Conservation (phyloP, 2,113 vertebrate genomes). For the Cephalopholis sonnerati region DNA sequence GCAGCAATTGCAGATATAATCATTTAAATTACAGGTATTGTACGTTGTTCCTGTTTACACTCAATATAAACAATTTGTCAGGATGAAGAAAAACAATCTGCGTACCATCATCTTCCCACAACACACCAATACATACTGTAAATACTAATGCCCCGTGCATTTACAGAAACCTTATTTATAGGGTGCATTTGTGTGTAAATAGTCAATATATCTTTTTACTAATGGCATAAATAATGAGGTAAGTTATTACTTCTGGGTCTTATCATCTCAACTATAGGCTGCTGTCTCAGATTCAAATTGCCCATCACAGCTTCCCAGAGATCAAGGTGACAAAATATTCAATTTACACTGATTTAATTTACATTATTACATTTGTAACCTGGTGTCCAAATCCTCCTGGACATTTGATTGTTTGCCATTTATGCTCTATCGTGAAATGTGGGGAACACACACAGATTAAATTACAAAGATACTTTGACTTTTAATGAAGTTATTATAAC, state of each 20-base stretch:
- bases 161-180: not conserved
- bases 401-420: too few species aligned
- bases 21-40: not conserved
- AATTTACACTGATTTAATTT: not conserved
- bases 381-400: too few species aligned
- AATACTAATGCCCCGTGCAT: not conserved
- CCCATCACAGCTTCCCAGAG: too few species aligned
- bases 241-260: too few species aligned
- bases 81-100: not conserved
- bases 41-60: not conserved
- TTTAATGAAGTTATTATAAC: too few species aligned
- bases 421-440: too few species aligned
- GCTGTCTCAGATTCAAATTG: too few species aligned
- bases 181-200: too few species aligned
- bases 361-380: too few species aligned
- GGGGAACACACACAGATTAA: too few species aligned
- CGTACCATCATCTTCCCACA: not conserved
- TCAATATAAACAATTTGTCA: not conserved
- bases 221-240: not conserved
- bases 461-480: too few species aligned
- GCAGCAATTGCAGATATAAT: not conserved
- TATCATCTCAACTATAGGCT: too few species aligned
- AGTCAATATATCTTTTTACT: not conserved
- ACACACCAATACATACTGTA: not conserved
- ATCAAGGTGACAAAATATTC: not conserved